A percentile compares a stretch with the other conserved stretches of the same genome.
Conservation (phyloP, 2,888 invertebrate genomes). For the Brenthis ino region DNA sequence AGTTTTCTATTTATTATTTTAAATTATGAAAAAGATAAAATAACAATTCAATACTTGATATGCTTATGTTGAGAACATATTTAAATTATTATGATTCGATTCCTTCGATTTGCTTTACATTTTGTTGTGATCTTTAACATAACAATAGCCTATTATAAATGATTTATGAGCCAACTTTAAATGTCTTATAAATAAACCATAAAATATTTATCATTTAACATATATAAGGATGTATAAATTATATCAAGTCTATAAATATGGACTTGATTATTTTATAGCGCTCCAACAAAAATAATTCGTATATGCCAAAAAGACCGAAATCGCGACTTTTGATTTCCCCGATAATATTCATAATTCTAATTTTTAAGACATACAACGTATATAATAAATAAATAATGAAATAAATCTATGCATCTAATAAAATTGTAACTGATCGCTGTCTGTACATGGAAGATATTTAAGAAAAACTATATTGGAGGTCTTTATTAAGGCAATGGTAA, state of each 20-base stretch:
- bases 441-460: no score
- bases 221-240: constrained; percentile 6
- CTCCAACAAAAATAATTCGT: no score
- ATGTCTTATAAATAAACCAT: constrained; percentile 32
- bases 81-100: constrained; percentile 34
- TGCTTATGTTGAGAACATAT: constrained; percentile 29
- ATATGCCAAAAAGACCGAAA: no score
- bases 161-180: constrained; percentile 32
- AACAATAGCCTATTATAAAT: constrained; percentile 36
- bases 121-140: constrained; percentile 31
- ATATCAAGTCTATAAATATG: background rate
- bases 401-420: no score
- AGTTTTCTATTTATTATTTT: background rate
- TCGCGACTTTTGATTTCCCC: no score
- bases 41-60: constrained; percentile 30
- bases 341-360: no score
- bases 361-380: no score
- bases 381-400: no score
- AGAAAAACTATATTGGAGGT: no score
- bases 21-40: constrained; percentile 23
- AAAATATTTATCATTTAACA: constrained; percentile 1
- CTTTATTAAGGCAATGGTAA: no score
- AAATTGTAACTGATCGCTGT: no score
- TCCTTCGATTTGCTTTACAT: constrained; percentile 29
- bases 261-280: no score